Evolutionary conservation across 2,888 invertebrate species (phyloP).

Genomic region (Xylota segnis): DNA sequence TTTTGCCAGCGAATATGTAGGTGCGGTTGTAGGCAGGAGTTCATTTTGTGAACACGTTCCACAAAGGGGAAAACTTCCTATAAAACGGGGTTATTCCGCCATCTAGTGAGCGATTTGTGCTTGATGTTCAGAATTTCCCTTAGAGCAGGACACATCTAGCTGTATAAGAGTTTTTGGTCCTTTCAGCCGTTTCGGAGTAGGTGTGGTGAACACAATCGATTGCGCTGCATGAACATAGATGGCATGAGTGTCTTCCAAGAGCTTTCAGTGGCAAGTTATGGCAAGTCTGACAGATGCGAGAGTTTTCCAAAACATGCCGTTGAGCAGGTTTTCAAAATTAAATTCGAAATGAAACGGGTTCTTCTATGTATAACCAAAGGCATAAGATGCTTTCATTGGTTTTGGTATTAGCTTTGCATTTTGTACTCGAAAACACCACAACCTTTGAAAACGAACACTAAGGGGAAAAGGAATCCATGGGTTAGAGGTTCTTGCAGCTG

Average conservation of each 20-base stretch:
- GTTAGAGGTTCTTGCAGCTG: too few species aligned
- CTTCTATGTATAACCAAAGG: too few species aligned
- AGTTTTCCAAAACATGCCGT: background rate
- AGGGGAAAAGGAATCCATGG: too few species aligned
- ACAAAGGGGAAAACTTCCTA: conserved; percentile 13
- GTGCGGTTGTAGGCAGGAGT: background rate
- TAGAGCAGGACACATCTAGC: background rate
- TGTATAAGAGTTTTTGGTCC: background rate
- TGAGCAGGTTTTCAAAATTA: background rate
- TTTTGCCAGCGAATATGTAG: background rate
- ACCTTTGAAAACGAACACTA: too few species aligned
- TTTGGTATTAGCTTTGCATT: too few species aligned
- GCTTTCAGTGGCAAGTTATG: background rate
- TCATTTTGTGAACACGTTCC: conserved; percentile 28
- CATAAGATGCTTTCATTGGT: too few species aligned
- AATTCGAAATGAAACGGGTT: background rate
- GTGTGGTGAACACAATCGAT: background rate
- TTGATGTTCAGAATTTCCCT: background rate
- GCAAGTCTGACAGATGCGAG: background rate
- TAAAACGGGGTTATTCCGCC: conserved; percentile 3
- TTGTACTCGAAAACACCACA: too few species aligned
- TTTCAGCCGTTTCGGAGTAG: conserved; percentile 7
- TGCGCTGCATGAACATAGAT: background rate
- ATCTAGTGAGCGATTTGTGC: background rate
- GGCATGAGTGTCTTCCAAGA: background rate